Evolutionary conservation across 2,113 vertebrate species (phyloP).

Genomic region (Romanogobio albipinnatus): DNA sequence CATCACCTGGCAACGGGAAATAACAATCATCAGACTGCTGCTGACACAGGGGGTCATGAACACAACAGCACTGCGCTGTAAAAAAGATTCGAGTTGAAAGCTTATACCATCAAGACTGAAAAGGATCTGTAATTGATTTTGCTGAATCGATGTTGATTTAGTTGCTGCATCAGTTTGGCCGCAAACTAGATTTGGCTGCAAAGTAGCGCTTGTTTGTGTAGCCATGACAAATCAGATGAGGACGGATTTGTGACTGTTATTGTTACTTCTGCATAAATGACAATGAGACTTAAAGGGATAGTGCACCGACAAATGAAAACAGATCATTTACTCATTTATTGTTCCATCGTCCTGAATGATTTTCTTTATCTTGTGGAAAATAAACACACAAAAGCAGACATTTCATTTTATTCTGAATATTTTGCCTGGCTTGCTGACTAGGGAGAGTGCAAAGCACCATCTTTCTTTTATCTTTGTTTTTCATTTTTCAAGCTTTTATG

Average conservation of each 20-base stretch:
- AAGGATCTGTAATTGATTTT: slow-evolving; percentile 34
- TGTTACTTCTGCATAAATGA: slow-evolving; percentile 7
- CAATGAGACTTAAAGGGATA: slow-evolving; percentile 2
- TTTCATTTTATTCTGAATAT: neutral
- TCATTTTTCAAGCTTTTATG: neutral
- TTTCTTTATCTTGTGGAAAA: neutral
- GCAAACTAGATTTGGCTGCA: slow-evolving; percentile 23
- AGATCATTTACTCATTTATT: neutral
- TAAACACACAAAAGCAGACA: neutral
- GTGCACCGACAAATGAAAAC: neutral
- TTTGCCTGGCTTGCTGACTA: neutral
- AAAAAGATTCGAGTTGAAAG: neutral
- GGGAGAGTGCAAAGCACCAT: neutral
- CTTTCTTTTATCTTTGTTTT: neutral
- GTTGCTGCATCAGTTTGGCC: slow-evolving; percentile 4
- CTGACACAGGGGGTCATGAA: neutral
- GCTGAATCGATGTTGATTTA: slow-evolving; percentile 41
- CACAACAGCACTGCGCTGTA: slow-evolving; percentile 14
- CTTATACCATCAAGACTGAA: slow-evolving; percentile 4
- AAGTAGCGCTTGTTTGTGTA: slow-evolving; percentile 6
- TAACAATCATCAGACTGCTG: slow-evolving; percentile 9
- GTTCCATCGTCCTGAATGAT: neutral
- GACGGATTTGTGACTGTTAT: slow-evolving; percentile 26
- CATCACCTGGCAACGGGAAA: slow-evolving; percentile 35
- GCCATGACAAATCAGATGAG: slow-evolving; percentile 26